phyloP scores from a whole-genome alignment of 2,113 vertebrate genomes.

The Castor canadensis region DNA sequence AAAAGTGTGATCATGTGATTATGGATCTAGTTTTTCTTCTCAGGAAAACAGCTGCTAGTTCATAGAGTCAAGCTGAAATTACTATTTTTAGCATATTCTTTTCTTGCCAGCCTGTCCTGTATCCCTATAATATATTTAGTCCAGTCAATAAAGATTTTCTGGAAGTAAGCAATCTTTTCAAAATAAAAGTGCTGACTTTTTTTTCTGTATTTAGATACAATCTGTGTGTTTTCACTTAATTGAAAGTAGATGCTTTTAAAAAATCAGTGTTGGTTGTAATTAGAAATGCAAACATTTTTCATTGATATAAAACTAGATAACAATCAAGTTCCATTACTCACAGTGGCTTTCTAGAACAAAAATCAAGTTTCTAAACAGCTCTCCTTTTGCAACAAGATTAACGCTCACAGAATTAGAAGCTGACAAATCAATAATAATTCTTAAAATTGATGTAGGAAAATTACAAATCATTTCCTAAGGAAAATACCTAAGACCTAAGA shows the following conservation, averaged over 20 bases:
- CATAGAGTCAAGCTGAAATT: background rate
- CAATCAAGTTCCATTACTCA: background rate
- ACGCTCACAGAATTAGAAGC: background rate
- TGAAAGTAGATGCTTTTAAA: background rate
- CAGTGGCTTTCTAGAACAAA: background rate
- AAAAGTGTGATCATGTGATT: background rate
- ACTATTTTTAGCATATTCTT: background rate
- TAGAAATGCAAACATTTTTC: background rate
- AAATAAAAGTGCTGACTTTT: background rate
- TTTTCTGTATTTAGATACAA: background rate
- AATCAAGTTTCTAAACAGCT: background rate
- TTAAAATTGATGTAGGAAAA: background rate
- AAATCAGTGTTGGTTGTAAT: background rate
- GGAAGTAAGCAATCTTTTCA: background rate
- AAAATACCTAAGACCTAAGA: background rate
- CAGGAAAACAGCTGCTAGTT: background rate
- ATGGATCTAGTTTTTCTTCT: background rate
- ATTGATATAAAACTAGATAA: background rate
- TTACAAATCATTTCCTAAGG: background rate
- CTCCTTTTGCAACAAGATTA: background rate
- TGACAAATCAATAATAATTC: background rate
- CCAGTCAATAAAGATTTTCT: background rate
- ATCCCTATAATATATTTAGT: background rate
- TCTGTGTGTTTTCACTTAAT: background rate
- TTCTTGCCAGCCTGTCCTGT: background rate